Conservation (phyloP, 2,888 invertebrate genomes). For the Polydrusus tereticollis region DNA sequence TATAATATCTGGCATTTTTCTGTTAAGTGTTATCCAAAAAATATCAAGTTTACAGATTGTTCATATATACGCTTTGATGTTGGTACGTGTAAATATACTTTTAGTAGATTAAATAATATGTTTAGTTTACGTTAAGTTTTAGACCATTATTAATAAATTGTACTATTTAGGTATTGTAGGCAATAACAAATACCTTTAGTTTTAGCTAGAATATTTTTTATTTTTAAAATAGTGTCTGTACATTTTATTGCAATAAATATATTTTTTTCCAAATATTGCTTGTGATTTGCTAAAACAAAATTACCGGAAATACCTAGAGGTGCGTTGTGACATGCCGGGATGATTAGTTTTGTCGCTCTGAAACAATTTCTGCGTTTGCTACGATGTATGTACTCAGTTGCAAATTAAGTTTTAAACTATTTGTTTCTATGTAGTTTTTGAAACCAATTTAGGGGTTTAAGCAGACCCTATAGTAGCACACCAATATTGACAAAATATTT, state of each 20-base stretch:
- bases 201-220: slow-evolving; percentile 54
- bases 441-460: too few relatives aligned
- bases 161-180: slow-evolving; percentile 42
- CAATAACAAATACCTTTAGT: slow-evolving; percentile 44
- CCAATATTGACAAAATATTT: too few relatives aligned
- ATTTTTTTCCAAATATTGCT: slow-evolving; percentile 56
- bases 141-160: slow-evolving; percentile 46
- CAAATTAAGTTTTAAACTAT: too few relatives aligned
- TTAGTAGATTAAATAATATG: slow-evolving; percentile 44
- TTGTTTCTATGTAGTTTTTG: too few relatives aligned
- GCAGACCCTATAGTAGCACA: too few relatives aligned
- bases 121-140: slow-evolving; percentile 55
- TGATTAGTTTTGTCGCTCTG: too few relatives aligned
- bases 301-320: too few relatives aligned
- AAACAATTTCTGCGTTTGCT: too few relatives aligned
- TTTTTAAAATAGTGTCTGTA: slow-evolving; percentile 58
- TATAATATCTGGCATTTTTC: slow-evolving; percentile 21
- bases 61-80: slow-evolving; percentile 54
- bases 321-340: too few relatives aligned
- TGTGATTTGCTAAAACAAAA: neutral
- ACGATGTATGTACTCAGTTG: too few relatives aligned
- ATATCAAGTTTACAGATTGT: slow-evolving; percentile 43
- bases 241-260: slow-evolving; percentile 58
- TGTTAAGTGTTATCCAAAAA: slow-evolving; percentile 41
- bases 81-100: slow-evolving; percentile 47